Conservation (phyloP, 2,113 vertebrate species). For the Tauraco erythrolophus region DNA sequence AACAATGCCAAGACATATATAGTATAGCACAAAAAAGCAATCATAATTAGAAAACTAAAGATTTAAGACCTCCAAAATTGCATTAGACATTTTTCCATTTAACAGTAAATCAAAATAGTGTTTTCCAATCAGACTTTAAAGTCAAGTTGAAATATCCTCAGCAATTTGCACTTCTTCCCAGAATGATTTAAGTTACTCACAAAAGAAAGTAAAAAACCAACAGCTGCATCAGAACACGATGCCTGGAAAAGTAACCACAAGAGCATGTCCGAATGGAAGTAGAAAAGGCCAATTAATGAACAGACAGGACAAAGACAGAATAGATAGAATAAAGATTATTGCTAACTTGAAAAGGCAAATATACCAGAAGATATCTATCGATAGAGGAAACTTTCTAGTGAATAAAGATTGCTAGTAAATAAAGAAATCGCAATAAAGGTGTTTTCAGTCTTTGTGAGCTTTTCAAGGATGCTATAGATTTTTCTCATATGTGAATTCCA, state of each 20-base stretch:
- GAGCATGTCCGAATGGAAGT: neutral
- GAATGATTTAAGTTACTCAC: neutral
- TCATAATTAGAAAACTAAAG: conserved; percentile 63
- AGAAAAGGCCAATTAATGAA: neutral
- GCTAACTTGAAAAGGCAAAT: neutral
- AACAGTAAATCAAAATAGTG: conserved; percentile 42
- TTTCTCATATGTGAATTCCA: neutral
- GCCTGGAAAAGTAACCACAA: neutral
- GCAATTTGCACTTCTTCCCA: conserved; percentile 17
- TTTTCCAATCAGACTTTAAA: conserved; percentile 57
- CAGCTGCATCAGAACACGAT: neutral
- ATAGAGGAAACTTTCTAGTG: neutral
- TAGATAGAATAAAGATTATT: neutral
- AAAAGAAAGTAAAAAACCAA: neutral
- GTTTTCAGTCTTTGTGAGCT: neutral
- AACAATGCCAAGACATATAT: neutral
- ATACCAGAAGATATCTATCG: neutral
- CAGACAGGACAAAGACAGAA: neutral
- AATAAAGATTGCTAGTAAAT: neutral
- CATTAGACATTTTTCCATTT: conserved; percentile 44
- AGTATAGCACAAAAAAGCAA: neutral
- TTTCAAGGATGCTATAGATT: neutral
- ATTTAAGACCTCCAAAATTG: conserved; percentile 63
- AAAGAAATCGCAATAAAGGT: neutral
- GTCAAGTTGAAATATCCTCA: conserved; percentile 6